These are phyloP conservation scores for Sander vitreus DNA, from an alignment of 2,113 vertebrate species.

Conservation along the genomic window DNA sequence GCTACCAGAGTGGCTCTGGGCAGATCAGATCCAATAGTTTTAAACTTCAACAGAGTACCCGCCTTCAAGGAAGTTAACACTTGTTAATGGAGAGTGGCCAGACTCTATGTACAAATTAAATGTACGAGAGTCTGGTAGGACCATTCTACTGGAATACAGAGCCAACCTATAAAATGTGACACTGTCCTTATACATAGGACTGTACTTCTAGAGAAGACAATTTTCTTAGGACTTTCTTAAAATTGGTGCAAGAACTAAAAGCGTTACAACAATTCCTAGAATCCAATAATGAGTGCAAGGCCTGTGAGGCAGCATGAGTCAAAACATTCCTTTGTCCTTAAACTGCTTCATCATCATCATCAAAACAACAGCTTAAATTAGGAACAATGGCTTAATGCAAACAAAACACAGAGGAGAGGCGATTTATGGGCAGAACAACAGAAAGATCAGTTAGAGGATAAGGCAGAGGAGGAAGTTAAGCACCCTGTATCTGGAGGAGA, in stretches of 20 bases:
- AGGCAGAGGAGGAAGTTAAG: slow-evolving; percentile 7
- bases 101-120: too few species aligned
- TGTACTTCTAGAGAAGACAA: not conserved
- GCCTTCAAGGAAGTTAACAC: too few species aligned
- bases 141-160: too few species aligned
- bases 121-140: too few species aligned
- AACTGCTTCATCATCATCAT: slow-evolving; percentile 54
- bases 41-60: too few species aligned
- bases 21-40: too few species aligned
- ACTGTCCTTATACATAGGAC: too few species aligned
- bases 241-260: not conserved
- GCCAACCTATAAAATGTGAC: too few species aligned
- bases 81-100: too few species aligned
- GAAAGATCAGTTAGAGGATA: slow-evolving; percentile 18
- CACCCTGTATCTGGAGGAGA: not conserved
- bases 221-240: not conserved
- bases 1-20: too few species aligned
- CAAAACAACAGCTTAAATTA: slow-evolving; percentile 31
- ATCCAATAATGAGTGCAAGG: slow-evolving; percentile 28
- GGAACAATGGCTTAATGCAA: slow-evolving; percentile 17
- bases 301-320: slow-evolving; percentile 12
- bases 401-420: slow-evolving; percentile 1
- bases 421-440: not conserved
- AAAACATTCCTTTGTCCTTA: slow-evolving; percentile 24
- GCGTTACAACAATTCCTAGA: not conserved